A percentile compares a stretch with the other conserved stretches of the same genome.
phyloP scores from a whole-genome alignment of 2,888 invertebrate species.

The Nezara viridula region DNA sequence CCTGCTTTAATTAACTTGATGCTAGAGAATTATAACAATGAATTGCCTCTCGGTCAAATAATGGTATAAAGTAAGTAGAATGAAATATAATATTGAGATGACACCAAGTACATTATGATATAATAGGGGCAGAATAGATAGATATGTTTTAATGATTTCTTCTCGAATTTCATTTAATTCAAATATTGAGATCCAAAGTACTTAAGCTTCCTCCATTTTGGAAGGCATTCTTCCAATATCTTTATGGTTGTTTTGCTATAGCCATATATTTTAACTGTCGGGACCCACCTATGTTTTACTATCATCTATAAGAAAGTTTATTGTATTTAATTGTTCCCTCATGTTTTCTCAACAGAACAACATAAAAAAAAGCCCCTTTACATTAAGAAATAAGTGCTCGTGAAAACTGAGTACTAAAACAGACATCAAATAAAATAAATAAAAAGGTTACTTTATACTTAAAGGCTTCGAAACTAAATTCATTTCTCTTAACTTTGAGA shows the following conservation, averaged over 20 bases:
- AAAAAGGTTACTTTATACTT: not conserved
- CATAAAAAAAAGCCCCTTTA: not conserved
- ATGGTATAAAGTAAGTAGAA: no score
- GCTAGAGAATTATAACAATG: no score
- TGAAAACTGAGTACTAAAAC: not conserved
- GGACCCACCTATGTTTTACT: not conserved
- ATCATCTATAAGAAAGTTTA: not conserved
- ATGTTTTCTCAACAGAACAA: not conserved
- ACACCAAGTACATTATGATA: no score
- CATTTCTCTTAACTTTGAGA: not conserved
- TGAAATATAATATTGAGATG: no score
- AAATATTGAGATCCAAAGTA: no score
- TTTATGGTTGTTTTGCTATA: not conserved
- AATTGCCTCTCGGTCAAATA: no score
- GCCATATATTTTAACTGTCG: not conserved
- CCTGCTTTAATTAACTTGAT: no score
- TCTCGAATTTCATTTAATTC: no score
- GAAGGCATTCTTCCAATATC: not conserved
- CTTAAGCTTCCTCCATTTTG: not conserved
- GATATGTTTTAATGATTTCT: no score
- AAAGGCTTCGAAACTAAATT: not conserved
- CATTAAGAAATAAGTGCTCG: not conserved
- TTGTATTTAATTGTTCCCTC: not conserved
- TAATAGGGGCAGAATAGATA: no score
- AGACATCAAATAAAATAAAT: not conserved